phyloP scores from a whole-genome alignment of 2,113 vertebrate genomes.

The Glaucomys volans region DNA sequence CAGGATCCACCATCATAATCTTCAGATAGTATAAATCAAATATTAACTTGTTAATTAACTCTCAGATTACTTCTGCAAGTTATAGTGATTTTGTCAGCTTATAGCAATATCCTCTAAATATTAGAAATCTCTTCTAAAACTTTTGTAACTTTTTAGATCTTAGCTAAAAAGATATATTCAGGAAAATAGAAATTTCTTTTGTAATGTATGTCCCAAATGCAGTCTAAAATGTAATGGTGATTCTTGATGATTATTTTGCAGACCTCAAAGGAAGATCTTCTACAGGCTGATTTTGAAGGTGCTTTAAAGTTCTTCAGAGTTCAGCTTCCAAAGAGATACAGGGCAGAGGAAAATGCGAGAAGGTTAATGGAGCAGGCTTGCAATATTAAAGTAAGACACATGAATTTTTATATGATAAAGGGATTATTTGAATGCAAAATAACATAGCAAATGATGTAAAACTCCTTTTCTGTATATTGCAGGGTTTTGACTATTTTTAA shows the following conservation, averaged over 20 bases:
- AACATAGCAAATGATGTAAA: neutral
- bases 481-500: conserved; percentile 37
- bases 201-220: conserved; percentile 3
- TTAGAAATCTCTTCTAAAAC: conserved; percentile 9
- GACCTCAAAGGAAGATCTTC: conserved; percentile 99
- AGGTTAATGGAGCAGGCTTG: conserved; percentile 99
- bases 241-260: conserved; percentile 84
- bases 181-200: conserved; percentile 56
- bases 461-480: neutral
- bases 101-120: neutral
- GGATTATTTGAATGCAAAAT: neutral
- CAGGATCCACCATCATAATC: conserved; percentile 13
- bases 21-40: conserved; percentile 53
- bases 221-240: conserved; percentile 22
- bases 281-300: conserved; percentile 99
- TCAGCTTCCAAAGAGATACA: conserved; percentile 98
- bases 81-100: conserved; percentile 40
- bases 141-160: conserved; percentile 37
- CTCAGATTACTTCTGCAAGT: conserved; percentile 31
- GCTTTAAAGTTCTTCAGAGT: conserved; percentile 99
- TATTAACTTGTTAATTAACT: conserved; percentile 50
- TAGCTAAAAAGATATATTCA: conserved; percentile 56
- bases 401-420: neutral
- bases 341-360: conserved; percentile 97
- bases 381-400: conserved; percentile 95